phyloP scores from a whole-genome alignment of 1,140 invertebrate genomes.

The Zaprionus vittiger region DNA sequence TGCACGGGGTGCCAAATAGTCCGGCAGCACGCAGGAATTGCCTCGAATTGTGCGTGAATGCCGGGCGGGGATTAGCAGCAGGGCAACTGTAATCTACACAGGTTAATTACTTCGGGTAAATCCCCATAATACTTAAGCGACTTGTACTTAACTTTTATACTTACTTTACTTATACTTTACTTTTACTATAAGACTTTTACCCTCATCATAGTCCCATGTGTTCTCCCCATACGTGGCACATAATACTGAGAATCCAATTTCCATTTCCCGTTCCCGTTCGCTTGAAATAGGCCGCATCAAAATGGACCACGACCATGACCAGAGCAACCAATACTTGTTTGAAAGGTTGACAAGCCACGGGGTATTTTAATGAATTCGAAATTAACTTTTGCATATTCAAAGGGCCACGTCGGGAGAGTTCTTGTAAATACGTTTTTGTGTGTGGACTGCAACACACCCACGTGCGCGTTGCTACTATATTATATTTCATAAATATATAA shows the following conservation, averaged over 20 bases:
- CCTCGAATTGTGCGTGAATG: slow-evolving; percentile 21
- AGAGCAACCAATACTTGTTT: neutral
- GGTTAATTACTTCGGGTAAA: slow-evolving; percentile 47
- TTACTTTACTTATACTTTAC: slow-evolving; percentile 2
- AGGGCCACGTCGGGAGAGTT: neutral
- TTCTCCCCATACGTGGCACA: neutral
- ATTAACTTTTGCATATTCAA: slow-evolving; percentile 4
- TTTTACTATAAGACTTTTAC: neutral
- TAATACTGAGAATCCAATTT: neutral
- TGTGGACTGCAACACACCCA: neutral
- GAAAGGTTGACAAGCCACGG: neutral
- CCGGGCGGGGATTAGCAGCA: slow-evolving; percentile 10
- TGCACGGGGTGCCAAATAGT: neutral
- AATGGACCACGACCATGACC: neutral
- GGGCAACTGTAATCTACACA: slow-evolving; percentile 28
- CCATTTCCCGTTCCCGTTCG: neutral
- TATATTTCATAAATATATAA: neutral
- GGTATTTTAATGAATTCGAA: slow-evolving; percentile 4
- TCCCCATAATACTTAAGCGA: slow-evolving; percentile 40
- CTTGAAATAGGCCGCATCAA: neutral
- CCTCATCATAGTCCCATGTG: neutral
- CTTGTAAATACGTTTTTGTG: slow-evolving; percentile 17
- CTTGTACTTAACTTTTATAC: slow-evolving; percentile 45
- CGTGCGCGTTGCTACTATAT: neutral
- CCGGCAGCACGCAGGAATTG: neutral